Percentiles rank a stretch among this genome's conserved stretches.
phyloP scores from a whole-genome alignment of 2,113 vertebrate species.

The Eonycteris spelaea region DNA sequence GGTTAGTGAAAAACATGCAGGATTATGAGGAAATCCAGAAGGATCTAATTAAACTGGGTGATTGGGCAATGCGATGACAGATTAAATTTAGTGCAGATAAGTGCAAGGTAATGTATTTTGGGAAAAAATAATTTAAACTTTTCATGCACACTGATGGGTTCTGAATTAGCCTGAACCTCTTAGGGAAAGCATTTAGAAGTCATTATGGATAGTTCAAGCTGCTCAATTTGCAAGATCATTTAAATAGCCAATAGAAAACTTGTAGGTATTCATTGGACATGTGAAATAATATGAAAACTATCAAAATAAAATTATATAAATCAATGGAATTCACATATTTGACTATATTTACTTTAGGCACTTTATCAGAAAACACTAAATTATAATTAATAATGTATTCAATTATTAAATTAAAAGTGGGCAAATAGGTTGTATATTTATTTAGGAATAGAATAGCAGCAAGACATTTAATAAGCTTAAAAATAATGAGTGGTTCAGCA shows the following conservation, averaged over 20 bases:
- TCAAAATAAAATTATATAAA: slow-evolving; percentile 33
- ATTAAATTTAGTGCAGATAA: slow-evolving; percentile 71
- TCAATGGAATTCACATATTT: not conserved
- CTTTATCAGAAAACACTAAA: slow-evolving; percentile 29
- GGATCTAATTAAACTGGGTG: slow-evolving; percentile 72
- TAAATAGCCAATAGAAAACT: slow-evolving; percentile 46
- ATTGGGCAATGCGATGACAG: slow-evolving; percentile 66
- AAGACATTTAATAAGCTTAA: not conserved
- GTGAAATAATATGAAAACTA: slow-evolving; percentile 54
- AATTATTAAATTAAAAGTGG: slow-evolving; percentile 27
- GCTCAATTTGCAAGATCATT: slow-evolving; percentile 21
- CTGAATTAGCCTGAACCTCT: slow-evolving; percentile 64
- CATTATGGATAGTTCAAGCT: slow-evolving; percentile 51
- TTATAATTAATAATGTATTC: slow-evolving; percentile 1
- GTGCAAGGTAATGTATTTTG: slow-evolving; percentile 65
- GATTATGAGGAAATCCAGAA: slow-evolving; percentile 72
- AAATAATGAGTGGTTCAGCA: slow-evolving; percentile 12
- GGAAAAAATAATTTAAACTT: slow-evolving; percentile 69
- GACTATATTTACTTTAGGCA: slow-evolving; percentile 17
- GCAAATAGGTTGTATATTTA: slow-evolving; percentile 14
- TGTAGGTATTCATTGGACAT: slow-evolving; percentile 32
- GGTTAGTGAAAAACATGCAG: slow-evolving; percentile 39
- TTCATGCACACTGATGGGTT: slow-evolving; percentile 45
- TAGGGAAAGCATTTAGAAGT: slow-evolving; percentile 68
- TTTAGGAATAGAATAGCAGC: slow-evolving; percentile 6